These are phyloP conservation scores for Pseudopodoces humilis DNA, from an alignment of 2,113 vertebrate species.

Conservation along the genomic window DNA sequence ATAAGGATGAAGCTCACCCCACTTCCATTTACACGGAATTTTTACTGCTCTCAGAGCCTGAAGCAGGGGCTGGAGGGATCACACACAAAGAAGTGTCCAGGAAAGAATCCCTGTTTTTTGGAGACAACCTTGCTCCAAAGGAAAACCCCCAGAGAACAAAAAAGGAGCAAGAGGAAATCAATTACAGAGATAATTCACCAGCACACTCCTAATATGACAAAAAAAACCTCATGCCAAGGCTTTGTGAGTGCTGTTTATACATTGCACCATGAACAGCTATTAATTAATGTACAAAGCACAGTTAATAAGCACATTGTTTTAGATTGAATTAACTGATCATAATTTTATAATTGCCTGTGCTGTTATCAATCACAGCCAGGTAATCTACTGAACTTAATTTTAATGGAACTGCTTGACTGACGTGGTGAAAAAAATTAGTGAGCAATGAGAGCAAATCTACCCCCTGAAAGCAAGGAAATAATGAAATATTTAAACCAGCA, in stretches of 20 bases:
- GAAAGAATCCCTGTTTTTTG: background rate
- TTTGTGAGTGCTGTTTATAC: background rate
- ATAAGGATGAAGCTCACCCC: rapidly evolving
- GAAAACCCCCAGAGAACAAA: background rate
- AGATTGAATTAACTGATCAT: constrained; percentile 71
- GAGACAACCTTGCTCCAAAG: background rate
- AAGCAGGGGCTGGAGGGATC: background rate
- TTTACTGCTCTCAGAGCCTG: background rate
- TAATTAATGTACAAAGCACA: constrained; percentile 61
- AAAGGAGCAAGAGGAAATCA: constrained; percentile 15
- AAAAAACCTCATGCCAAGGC: background rate
- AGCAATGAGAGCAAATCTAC: background rate
- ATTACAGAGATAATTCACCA: background rate
- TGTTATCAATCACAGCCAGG: constrained; percentile 65
- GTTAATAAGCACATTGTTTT: constrained; percentile 68
- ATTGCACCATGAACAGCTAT: constrained; percentile 11
- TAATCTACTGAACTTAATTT: constrained; percentile 70
- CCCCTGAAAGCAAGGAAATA: constrained; percentile 19
- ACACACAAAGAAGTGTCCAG: background rate
- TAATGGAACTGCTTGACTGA: constrained; percentile 38
- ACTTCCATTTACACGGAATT: background rate
- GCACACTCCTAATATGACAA: background rate
- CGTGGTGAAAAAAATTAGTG: constrained; percentile 3
- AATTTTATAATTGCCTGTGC: constrained; percentile 64
- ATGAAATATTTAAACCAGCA: constrained; percentile 40